Conservation (phyloP, 2,797 vertebrate genomes). For the Takifugu ocellatus region DNA sequence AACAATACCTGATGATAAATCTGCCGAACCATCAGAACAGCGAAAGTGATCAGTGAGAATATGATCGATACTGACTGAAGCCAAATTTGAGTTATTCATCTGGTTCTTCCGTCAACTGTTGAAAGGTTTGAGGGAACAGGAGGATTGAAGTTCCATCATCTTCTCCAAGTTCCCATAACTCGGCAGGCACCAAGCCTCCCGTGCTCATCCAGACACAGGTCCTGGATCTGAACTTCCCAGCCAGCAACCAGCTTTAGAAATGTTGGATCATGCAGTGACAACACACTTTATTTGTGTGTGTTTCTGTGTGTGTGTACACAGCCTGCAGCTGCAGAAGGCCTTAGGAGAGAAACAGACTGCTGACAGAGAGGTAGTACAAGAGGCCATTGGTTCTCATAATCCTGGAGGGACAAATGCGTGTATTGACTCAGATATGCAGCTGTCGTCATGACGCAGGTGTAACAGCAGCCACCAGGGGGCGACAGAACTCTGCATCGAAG, state of each 20-base stretch:
- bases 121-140: neutral
- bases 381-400: neutral
- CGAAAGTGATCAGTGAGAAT: slow-evolving; percentile 20
- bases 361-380: slow-evolving; percentile 46
- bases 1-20: slow-evolving; percentile 3
- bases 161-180: slow-evolving; percentile 9
- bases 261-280: neutral
- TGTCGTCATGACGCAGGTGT: neutral
- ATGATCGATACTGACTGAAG: slow-evolving; percentile 44
- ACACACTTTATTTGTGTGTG: neutral
- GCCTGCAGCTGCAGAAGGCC: slow-evolving; percentile 20
- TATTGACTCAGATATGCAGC: too few species aligned
- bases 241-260: neutral
- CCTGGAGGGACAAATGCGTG: slow-evolving; percentile 8
- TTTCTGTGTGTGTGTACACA: slow-evolving; percentile 2
- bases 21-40: too few species aligned
- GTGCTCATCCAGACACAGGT: too few species aligned
- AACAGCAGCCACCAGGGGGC: slow-evolving; percentile 28
- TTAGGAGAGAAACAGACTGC: slow-evolving; percentile 19
- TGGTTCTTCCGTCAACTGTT: slow-evolving; percentile 6
- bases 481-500: neutral
- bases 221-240: too few species aligned
- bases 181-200: slow-evolving; percentile 34
- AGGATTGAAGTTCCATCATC: slow-evolving; percentile 5
- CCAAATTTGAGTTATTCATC: slow-evolving; percentile 3